A percentile compares a stretch with the other conserved stretches of the same genome.
phyloP scores from a whole-genome alignment of 1,140 invertebrate species.

The Bombus pyrosoma region DNA sequence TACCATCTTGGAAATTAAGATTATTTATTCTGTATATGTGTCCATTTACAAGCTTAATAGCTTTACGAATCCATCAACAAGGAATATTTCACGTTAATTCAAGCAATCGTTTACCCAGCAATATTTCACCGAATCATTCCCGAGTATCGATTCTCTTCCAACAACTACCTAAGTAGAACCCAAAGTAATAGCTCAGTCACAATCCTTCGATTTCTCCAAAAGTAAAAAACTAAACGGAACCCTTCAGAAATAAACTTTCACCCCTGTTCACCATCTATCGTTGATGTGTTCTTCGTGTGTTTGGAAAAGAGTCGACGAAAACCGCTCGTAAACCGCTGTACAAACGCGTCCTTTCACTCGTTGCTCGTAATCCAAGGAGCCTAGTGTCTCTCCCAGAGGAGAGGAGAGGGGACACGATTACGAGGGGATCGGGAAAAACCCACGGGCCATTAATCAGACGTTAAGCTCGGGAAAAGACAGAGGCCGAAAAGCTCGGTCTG shows the following conservation, averaged over 20 bases:
- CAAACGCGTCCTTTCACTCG: conserved; percentile 23
- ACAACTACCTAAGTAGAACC: background rate
- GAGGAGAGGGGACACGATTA: background rate
- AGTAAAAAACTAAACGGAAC: background rate
- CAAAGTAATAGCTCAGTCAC: background rate
- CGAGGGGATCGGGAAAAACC: conserved; percentile 12
- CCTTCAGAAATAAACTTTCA: too few species aligned
- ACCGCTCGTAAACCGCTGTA: conserved; percentile 8
- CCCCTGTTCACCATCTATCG: too few species aligned
- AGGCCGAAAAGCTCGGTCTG: conserved; percentile 33
- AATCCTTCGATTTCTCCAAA: background rate
- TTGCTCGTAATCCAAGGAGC: background rate
- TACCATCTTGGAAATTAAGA: too few species aligned
- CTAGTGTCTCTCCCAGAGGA: background rate
- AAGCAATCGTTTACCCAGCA: background rate
- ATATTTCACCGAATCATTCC: background rate
- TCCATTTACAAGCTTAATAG: too few species aligned
- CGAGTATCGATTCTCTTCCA: background rate
- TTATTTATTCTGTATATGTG: too few species aligned
- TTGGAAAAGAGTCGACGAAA: background rate
- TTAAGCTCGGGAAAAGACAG: conserved; percentile 43
- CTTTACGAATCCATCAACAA: too few species aligned
- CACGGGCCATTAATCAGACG: conserved; percentile 46
- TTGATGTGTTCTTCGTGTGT: too few species aligned
- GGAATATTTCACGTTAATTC: background rate